Evolutionary conservation across 2,888 invertebrate genomes (phyloP), one percentile per base, ranked within the genome.

Genomic region (Cataglyphis cursor): DNA sequence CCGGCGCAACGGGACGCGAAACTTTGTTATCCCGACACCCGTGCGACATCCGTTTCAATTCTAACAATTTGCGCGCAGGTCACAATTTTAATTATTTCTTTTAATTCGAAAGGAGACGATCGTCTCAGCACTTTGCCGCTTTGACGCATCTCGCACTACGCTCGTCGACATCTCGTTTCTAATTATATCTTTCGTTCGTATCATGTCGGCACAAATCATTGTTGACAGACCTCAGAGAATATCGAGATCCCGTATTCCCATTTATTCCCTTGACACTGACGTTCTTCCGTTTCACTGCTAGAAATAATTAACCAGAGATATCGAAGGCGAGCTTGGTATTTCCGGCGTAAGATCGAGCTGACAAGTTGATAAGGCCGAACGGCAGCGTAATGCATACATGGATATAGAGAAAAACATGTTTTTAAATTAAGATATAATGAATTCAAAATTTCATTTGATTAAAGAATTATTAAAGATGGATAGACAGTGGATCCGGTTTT

Each of bases 271-370:
- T 64, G 44, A 31, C 61, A 18, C 44, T 12, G 83, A 72, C 66
- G 59, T 61, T 48, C 74, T 88, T 80, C 66, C 86, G 54, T 51
- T 24, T 66, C 59, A 38, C 18, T 74, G 81, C 51, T 64, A 72
- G 51, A 88, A 75, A 80, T 86, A 88, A 86, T 87, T 86, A 88
- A 88, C 66, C 51, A 3, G n/a, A 59, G 51, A 76, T 75, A 51
- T 51, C 41, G 76, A 12, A 59, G 41, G 10, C 44, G 24, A 59
- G 54, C 64, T 51, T 75, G 68, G 51, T 65, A 74, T 54, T 68
- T 62, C 48, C 68, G 57, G 57, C 28, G n/a, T 48, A 31, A 66
- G 8, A 41, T 1, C 2, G 18, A 35, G 28, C 62, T 75, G 75
- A 73, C 78, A 78, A 73, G 73, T 72, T 51, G 15, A 70, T 72